Conservation (phyloP, 2,797 vertebrate species). For the Thamnophis elegans region DNA sequence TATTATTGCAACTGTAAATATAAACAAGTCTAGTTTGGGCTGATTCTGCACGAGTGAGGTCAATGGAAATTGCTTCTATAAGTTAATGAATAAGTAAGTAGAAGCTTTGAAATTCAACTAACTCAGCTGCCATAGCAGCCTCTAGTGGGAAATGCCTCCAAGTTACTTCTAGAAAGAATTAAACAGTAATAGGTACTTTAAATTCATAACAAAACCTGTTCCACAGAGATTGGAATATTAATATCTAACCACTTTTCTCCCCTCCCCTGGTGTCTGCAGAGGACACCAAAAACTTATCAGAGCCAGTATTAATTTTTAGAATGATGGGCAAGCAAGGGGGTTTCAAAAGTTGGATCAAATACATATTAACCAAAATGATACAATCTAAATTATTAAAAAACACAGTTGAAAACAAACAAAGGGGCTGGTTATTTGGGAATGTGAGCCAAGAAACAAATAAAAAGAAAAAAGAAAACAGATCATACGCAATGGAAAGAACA, state of each 20-base stretch:
- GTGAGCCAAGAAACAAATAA: background rate
- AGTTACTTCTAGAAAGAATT: background rate
- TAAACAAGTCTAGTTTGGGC: constrained; percentile 6
- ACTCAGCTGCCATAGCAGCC: constrained; percentile 45
- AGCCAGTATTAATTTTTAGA: background rate
- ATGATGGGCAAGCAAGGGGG: background rate
- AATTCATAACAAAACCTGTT: constrained; percentile 15
- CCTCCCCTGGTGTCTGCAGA: background rate
- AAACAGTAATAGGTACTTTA: background rate
- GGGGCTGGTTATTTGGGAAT: background rate
- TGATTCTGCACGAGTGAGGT: constrained; percentile 12
- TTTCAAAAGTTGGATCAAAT: background rate
- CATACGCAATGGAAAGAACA: background rate
- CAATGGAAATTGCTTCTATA: constrained; percentile 18
- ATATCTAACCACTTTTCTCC: background rate
- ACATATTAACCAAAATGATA: background rate
- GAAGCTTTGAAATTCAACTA: constrained; percentile 8
- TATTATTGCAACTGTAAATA: constrained; percentile 8
- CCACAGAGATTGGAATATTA: background rate
- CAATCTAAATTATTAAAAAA: background rate
- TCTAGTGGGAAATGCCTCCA: constrained; percentile 43
- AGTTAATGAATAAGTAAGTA: constrained; percentile 7
- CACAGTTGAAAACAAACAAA: background rate
- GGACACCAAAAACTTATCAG: background rate
- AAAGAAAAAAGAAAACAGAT: background rate